A percentile compares a stretch with the other conserved stretches of the same genome.
phyloP scores from a whole-genome alignment of 2,113 vertebrate species.

The Phalacrocorax brasilianus region DNA sequence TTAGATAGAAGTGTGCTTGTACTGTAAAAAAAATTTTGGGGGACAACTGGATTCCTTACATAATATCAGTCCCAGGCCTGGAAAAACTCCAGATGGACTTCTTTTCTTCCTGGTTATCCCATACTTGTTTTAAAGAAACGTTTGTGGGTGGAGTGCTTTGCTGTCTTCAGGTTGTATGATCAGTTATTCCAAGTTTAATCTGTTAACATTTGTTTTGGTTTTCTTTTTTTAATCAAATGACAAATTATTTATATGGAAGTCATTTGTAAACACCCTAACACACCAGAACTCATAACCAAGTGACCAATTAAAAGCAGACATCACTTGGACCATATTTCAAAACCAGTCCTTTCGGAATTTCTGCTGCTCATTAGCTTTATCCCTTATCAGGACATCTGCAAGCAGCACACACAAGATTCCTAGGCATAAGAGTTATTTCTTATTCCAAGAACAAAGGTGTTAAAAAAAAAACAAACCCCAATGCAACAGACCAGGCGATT shows the following conservation, averaged over 20 bases:
- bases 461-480: neutral
- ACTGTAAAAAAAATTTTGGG: neutral
- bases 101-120: neutral
- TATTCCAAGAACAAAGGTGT: neutral
- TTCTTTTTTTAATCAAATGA: neutral
- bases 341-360: neutral
- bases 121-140: neutral
- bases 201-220: neutral
- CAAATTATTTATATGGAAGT: neutral
- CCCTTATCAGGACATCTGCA: neutral
- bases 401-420: neutral
- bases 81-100: neutral
- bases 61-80: neutral
- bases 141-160: neutral
- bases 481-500: neutral
- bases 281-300: neutral
- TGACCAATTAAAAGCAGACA: neutral
- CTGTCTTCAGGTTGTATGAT: neutral
- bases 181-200: neutral
- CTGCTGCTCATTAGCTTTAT: neutral
- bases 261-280: neutral
- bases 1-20: neutral
- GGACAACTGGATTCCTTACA: neutral
- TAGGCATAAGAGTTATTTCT: neutral
- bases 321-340: neutral